phyloP scores from a whole-genome alignment of 2,888 invertebrate genomes.

The Aleiodes leptofemur region DNA sequence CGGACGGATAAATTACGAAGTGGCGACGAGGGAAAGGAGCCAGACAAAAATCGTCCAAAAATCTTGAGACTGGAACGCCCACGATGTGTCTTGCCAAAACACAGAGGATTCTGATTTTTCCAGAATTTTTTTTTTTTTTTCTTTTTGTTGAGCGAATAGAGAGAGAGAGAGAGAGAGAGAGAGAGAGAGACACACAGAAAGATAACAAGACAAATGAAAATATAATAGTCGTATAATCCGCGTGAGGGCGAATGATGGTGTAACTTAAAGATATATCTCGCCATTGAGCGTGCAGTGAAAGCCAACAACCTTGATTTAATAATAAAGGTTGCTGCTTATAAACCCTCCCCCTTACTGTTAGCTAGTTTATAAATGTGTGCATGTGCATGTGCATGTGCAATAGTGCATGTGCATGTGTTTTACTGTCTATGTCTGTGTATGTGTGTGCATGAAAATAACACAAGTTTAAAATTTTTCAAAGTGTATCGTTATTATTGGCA shows the following conservation, averaged over 20 bases:
- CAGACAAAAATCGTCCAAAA: constrained; percentile 72
- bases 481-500: constrained; percentile 30
- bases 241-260: constrained; percentile 35
- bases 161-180: too few relatives aligned
- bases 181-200: too few relatives aligned
- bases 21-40: constrained; percentile 43
- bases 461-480: not conserved
- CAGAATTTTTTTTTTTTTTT: not conserved
- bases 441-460: too few relatives aligned
- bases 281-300: constrained; percentile 62
- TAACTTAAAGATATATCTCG: constrained; percentile 32
- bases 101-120: constrained; percentile 24
- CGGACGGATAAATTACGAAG: constrained; percentile 66
- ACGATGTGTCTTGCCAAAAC: constrained; percentile 51
- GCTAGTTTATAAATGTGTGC: not conserved
- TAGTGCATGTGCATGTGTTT: not conserved
- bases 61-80: constrained; percentile 57
- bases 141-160: not conserved
- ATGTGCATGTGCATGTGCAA: not conserved
- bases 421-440: too few relatives aligned
- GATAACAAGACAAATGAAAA: not conserved
- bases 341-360: not conserved
- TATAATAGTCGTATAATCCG: not conserved
- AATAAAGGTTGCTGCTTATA: constrained; percentile 67
- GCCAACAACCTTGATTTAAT: constrained; percentile 71